Evolutionary conservation across 2,797 vertebrate genomes (phyloP).

Genomic region (Forpus xanthops): DNA sequence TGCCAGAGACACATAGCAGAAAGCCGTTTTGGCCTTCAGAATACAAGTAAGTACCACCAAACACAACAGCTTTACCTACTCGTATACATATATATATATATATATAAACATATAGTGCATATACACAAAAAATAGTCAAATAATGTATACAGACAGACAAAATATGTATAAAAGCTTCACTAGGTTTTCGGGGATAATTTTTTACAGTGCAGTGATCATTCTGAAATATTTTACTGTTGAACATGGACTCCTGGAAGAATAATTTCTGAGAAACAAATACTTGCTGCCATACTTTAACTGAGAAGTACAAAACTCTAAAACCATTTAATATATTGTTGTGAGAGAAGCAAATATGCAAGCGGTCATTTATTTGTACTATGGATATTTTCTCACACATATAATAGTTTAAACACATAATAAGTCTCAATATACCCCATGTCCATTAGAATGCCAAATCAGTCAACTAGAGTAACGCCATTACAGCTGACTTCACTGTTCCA

Average conservation of each 20-base stretch:
- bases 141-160: background rate
- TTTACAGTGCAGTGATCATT: background rate
- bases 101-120: background rate
- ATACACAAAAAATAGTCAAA: background rate
- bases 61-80: background rate
- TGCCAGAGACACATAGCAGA: background rate
- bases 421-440: background rate
- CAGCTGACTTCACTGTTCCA: background rate
- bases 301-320: background rate
- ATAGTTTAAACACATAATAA: background rate
- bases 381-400: background rate
- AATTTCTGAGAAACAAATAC: background rate
- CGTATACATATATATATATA: background rate
- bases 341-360: background rate
- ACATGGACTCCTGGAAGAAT: background rate
- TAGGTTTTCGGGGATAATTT: background rate
- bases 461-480: background rate
- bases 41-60: background rate
- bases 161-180: background rate
- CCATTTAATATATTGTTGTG: background rate
- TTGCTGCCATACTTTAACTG: background rate
- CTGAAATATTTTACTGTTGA: background rate
- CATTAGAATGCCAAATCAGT: background rate
- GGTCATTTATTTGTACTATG: background rate
- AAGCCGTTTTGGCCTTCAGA: background rate